phyloP scores from a whole-genome alignment of 1,140 invertebrate genomes.

The Drosophila nasuta region DNA sequence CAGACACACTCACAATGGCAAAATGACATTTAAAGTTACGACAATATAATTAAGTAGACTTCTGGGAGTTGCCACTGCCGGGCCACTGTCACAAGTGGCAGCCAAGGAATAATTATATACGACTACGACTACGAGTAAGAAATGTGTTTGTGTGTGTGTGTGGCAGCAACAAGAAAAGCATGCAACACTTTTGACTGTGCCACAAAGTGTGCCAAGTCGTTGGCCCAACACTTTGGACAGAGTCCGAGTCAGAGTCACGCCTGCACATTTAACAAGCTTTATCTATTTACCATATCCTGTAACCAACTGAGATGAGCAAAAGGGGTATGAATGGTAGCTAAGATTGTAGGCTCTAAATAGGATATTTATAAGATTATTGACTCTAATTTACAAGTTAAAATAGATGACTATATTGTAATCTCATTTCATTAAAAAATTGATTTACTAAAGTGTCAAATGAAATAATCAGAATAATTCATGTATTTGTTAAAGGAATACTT shows the following conservation, averaged over 20 bases:
- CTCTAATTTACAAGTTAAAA: too few relatives aligned
- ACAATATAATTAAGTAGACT: slow-evolving; percentile 82
- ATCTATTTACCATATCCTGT: slow-evolving; percentile 55
- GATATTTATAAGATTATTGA: too few relatives aligned
- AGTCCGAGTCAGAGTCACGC: slow-evolving; percentile 51
- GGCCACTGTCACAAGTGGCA: slow-evolving; percentile 30
- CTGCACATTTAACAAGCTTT: slow-evolving; percentile 76
- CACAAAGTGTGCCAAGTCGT: slow-evolving; percentile 60
- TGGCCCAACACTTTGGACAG: slow-evolving; percentile 10
- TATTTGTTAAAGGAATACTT: too few relatives aligned
- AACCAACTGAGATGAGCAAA: neutral
- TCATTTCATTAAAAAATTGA: too few relatives aligned
- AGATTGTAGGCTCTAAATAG: neutral
- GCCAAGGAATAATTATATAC: slow-evolving; percentile 73
- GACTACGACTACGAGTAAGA: neutral
- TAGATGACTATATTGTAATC: too few relatives aligned
- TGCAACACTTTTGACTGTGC: slow-evolving; percentile 65
- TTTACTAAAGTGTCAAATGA: too few relatives aligned
- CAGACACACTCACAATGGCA: slow-evolving; percentile 50
- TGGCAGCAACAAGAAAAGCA: slow-evolving; percentile 47
- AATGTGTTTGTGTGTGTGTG: slow-evolving; percentile 3
- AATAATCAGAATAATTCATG: too few relatives aligned
- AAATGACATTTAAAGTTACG: slow-evolving; percentile 82
- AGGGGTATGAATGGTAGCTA: neutral
- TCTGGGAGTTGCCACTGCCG: slow-evolving; percentile 63